These are phyloP conservation scores for Agrilus mali DNA, from an alignment of 2,888 invertebrate species.

Conservation along the genomic window DNA sequence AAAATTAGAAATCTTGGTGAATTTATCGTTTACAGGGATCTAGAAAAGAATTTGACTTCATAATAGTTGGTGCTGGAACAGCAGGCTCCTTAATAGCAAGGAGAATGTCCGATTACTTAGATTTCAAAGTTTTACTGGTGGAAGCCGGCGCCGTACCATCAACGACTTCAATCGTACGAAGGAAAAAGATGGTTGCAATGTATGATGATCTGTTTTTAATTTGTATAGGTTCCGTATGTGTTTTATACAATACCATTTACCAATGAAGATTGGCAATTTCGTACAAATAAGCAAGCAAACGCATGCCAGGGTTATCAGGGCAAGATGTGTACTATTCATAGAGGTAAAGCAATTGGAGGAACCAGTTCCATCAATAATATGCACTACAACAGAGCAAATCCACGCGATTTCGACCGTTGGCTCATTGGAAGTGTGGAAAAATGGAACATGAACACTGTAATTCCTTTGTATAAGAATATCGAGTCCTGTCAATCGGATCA, in stretches of 20 bases:
- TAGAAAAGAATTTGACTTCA: conserved; percentile 29
- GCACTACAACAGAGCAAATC: conserved; percentile 41
- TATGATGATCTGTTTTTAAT: too few relatives aligned
- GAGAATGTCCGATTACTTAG: conserved; percentile 29
- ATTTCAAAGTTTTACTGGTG: conserved; percentile 28
- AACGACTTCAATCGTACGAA: conserved; percentile 16
- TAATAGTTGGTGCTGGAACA: conserved; percentile 37
- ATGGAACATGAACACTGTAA: conserved; percentile 64
- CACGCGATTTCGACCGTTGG: conserved; percentile 72
- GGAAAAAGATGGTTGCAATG: too few relatives aligned
- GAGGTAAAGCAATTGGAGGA: conserved; percentile 39
- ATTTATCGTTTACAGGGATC: conserved; percentile 8
- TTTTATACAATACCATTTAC: conserved; percentile 18
- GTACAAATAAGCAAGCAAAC: conserved; percentile 19
- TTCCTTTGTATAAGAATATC: conserved; percentile 66
- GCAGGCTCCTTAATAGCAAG: conserved; percentile 39
- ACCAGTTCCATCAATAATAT: conserved; percentile 37
- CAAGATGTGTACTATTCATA: conserved; percentile 28
- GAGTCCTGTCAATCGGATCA: conserved; percentile 31
- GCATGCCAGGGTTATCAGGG: conserved; percentile 18
- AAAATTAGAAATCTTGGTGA: background rate
- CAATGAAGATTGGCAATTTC: conserved; percentile 25
- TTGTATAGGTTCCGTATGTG: conserved; percentile 16
- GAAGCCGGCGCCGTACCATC: conserved; percentile 28
- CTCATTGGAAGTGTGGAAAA: conserved; percentile 63